These are phyloP conservation scores for Dinomys branickii DNA, from an alignment of 2,113 vertebrate species.

Conservation along the genomic window DNA sequence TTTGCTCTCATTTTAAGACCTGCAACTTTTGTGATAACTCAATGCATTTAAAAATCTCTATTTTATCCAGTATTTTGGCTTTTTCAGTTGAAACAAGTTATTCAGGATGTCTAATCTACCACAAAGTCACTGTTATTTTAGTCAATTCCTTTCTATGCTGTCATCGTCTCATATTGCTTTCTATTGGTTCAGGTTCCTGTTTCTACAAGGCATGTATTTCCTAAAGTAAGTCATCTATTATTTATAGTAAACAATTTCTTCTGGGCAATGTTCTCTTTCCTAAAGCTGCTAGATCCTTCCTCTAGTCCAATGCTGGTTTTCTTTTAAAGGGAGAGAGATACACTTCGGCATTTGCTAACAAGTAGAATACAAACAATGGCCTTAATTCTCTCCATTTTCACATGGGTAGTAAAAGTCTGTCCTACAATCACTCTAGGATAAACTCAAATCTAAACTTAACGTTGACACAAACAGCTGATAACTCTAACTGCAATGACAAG, in stretches of 20 bases:
- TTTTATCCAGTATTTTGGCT: constrained; percentile 37
- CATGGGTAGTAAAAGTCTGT: background rate
- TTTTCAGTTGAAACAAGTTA: constrained; percentile 18
- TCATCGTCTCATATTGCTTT: background rate
- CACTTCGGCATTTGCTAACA: constrained; percentile 2
- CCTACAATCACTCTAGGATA: background rate
- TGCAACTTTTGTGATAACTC: constrained; percentile 4
- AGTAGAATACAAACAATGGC: background rate
- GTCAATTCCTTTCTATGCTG: background rate
- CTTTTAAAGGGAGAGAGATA: background rate
- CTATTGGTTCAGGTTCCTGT: background rate
- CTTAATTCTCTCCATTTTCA: background rate
- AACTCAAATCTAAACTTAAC: constrained; percentile 32
- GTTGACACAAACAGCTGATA: background rate
- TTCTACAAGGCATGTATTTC: background rate
- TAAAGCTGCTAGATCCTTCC: background rate
- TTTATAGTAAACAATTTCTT: constrained; percentile 28
- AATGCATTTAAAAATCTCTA: constrained; percentile 17
- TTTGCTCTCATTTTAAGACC: constrained; percentile 35
- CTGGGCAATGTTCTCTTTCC: background rate
- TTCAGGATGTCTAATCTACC: constrained; percentile 8
- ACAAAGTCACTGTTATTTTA: background rate
- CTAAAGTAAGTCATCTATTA: constrained; percentile 36
- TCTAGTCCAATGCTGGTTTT: background rate
- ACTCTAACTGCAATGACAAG: background rate